Base-by-base conservation (phyloP, 2,797 vertebrate genomes). In the Perdix hodgsoniae region DNA sequence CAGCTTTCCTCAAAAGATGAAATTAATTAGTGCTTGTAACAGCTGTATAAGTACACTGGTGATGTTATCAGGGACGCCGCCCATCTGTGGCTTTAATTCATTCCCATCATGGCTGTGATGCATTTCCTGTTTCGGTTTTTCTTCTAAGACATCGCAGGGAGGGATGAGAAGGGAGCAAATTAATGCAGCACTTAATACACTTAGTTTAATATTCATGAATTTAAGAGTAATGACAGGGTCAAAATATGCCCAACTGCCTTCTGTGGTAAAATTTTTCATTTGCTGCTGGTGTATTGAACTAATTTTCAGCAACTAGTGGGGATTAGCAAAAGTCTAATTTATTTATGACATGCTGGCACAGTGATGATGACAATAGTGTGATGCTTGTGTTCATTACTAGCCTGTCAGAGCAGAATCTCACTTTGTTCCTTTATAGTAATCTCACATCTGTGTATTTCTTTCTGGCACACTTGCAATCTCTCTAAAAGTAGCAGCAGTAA, bases 221-320 rank as follows among this genome's bases (percentile, higher is more conserved):
- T 72, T 49, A 24, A 77, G 92, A 57, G 71, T 0, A 84, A 39
- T 27, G 79, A 54, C 24, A 45, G 23, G 3, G 1, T 77, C 64
- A 82, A 44, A 91, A 76, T 17, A 18, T 2, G 14, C 40, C 44
- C 47, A 74, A 2, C 40, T 86, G 59, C 0, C 0, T 77, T 91
- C 75, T 88, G 18, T 76, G 74, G 75, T 67, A 70, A 86, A 60
- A 66, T 31, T 13, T 54, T 23, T 83, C 2, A 35, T 71, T 91
- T 84, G 14, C 52, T 29, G 40, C 52, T 29, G 40, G 13, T 44
- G 39, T 85, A 24, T 72, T 89, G 56, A 79, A 61, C 18, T 79
- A 22, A 84, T 65, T 44, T 87, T 82, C 60, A 83, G 39, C n/a
- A 57, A 22, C 60, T 11, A 29, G 31, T 1, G 2, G 37, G 72